phyloP scores from a whole-genome alignment of 37 sponge, comb jelly and placozoan genomes.

The Halichondria panicea region DNA sequence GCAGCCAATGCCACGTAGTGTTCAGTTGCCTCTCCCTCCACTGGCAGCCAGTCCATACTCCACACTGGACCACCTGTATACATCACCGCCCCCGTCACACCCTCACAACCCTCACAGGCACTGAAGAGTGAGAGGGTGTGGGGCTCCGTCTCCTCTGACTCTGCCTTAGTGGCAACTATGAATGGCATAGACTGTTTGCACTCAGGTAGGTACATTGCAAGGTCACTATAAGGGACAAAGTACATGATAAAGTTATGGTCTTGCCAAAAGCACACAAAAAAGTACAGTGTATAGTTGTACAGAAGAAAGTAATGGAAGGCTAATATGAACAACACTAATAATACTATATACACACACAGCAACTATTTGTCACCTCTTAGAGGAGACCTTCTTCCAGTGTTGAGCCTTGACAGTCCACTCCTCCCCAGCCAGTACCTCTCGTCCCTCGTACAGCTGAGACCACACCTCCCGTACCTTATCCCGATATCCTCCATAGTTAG shows the following conservation, averaged over 20 bases:
- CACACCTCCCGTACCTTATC: neutral
- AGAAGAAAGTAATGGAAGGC: neutral
- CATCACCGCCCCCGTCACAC: conserved; percentile 13
- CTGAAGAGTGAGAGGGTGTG: conserved; percentile 25
- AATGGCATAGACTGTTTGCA: conserved; percentile 1
- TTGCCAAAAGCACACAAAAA: no score
- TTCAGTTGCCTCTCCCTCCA: neutral
- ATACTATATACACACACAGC: neutral
- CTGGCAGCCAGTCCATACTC: conserved; percentile 54
- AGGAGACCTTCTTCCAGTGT: neutral
- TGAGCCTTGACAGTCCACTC: neutral
- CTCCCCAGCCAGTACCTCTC: neutral
- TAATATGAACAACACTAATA: neutral
- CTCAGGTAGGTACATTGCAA: neutral
- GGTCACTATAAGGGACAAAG: neutral
- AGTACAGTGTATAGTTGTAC: no score
- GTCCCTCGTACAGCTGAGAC: neutral
- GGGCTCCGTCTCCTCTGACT: neutral
- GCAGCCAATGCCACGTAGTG: conserved; percentile 30
- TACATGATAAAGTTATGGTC: neutral
- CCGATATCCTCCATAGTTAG: neutral
- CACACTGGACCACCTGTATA: conserved; percentile 50
- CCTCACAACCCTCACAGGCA: neutral
- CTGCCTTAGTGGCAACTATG: neutral
- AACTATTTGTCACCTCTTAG: neutral